Percentiles rank a stretch among this genome's conserved stretches.
Evolutionary conservation across 2,888 invertebrate genomes (phyloP).

Genomic region (Dolomedes plantarius): DNA sequence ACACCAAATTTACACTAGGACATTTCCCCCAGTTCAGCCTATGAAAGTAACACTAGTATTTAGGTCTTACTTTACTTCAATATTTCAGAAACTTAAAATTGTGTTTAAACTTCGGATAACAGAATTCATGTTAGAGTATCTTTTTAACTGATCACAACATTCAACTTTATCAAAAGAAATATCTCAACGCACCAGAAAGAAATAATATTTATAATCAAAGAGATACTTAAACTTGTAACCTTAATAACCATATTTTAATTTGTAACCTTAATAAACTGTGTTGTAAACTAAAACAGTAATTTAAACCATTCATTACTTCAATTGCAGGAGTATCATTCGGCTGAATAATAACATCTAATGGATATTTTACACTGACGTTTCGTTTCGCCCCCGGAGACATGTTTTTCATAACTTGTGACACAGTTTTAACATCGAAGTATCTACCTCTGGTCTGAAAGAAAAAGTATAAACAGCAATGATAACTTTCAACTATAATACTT

Average conservation of each 20-base stretch:
- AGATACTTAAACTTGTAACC: too few relatives aligned
- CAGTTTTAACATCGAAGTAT: neutral
- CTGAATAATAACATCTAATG: slow-evolving; percentile 42
- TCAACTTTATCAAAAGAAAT: neutral
- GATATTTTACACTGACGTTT: neutral
- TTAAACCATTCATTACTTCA: slow-evolving; percentile 24
- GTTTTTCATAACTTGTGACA: neutral
- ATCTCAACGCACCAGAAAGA: neutral
- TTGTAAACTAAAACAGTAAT: neutral
- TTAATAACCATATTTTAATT: too few relatives aligned
- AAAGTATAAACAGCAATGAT: neutral
- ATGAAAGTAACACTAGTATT: too few relatives aligned
- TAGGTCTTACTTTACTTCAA: too few relatives aligned
- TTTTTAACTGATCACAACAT: too few relatives aligned
- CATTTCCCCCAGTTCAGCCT: too few relatives aligned
- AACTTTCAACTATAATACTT: too few relatives aligned
- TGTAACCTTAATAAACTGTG: neutral
- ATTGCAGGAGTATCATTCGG: slow-evolving; percentile 38
- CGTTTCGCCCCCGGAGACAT: neutral
- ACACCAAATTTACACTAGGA: too few relatives aligned
- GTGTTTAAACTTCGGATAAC: too few relatives aligned
- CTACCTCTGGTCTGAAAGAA: neutral
- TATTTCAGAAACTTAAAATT: too few relatives aligned
- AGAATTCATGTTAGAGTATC: too few relatives aligned
- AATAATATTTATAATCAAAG: too few relatives aligned